Evolutionary conservation across 1,140 invertebrate species (phyloP).

Genomic region (Drosophila pachea): DNA sequence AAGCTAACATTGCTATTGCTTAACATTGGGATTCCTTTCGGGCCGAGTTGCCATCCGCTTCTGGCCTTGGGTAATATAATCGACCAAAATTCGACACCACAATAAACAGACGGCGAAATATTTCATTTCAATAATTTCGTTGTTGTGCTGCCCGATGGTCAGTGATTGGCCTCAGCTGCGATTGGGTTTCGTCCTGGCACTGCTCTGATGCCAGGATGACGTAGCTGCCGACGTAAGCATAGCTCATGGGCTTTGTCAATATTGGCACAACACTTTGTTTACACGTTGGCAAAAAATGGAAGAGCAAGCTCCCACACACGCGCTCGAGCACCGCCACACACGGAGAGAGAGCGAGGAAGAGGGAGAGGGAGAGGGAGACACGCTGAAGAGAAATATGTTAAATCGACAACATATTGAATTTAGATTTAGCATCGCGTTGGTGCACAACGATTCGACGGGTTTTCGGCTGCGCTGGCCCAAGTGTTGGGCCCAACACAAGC

Average conservation of each 20-base stretch:
- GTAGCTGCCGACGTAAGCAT: slow-evolving; percentile 36
- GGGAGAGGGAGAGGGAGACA: too few species aligned
- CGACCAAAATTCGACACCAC: slow-evolving; percentile 51
- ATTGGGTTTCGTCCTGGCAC: slow-evolving; percentile 11
- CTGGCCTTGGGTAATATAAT: slow-evolving; percentile 57
- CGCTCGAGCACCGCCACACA: slow-evolving; percentile 32
- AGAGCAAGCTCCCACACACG: slow-evolving; percentile 11
- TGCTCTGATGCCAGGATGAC: slow-evolving; percentile 20
- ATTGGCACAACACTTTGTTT: slow-evolving; percentile 69
- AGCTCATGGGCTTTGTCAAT: slow-evolving; percentile 57
- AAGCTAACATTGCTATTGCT: slow-evolving; percentile 31
- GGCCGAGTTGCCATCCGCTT: background rate
- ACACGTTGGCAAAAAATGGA: slow-evolving; percentile 30
- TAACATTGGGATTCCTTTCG: slow-evolving; percentile 28
- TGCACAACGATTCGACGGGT: slow-evolving; percentile 5
- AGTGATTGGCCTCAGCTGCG: slow-evolving; percentile 26
- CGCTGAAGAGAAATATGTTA: slow-evolving; percentile 63
- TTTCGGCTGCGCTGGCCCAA: background rate
- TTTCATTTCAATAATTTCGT: slow-evolving; percentile 66
- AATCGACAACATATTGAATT: slow-evolving; percentile 73
- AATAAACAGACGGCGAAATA: slow-evolving; percentile 48
- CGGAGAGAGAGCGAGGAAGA: too few species aligned
- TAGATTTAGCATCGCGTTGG: slow-evolving; percentile 53
- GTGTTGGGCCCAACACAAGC: background rate
- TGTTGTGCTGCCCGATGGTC: slow-evolving; percentile 25